phyloP scores from a whole-genome alignment of 2,797 vertebrate species.

The Simalia tracyae region DNA sequence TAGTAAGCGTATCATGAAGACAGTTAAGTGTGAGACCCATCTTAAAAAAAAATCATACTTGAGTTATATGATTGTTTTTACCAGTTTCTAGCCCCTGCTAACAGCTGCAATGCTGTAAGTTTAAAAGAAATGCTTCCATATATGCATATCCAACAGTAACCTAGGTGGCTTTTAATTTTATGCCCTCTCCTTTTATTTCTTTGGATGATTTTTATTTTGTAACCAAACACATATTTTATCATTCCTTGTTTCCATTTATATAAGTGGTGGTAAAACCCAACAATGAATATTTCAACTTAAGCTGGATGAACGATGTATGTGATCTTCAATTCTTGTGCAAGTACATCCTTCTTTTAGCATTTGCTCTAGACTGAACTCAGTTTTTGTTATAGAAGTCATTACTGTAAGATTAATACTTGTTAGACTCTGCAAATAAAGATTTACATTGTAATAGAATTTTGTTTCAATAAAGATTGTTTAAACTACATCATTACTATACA shows the following conservation, averaged over 20 bases:
- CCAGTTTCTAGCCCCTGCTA: background rate
- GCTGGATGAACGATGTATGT: slow-evolving; percentile 34
- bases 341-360: background rate
- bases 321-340: background rate
- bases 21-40: background rate
- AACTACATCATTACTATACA: accelerated
- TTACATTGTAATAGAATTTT: accelerated
- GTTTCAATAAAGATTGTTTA: accelerated
- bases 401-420: background rate
- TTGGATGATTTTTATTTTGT: slow-evolving; percentile 12
- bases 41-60: background rate
- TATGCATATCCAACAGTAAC: slow-evolving; percentile 37
- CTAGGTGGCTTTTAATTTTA: slow-evolving; percentile 54
- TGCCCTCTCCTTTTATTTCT: background rate
- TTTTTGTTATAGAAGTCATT: background rate
- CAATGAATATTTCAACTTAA: slow-evolving; percentile 17
- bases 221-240: background rate
- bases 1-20: background rate
- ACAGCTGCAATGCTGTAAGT: background rate
- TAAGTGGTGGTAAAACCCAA: slow-evolving; percentile 25
- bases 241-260: slow-evolving; percentile 10
- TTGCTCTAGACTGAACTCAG: background rate
- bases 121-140: slow-evolving; percentile 26
- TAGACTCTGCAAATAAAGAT: background rate
- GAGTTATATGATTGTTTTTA: background rate